Evolutionary conservation across 2,888 invertebrate genomes (phyloP), one percentile per base, ranked within the genome.

Genomic region (Xiphydria camelus): DNA sequence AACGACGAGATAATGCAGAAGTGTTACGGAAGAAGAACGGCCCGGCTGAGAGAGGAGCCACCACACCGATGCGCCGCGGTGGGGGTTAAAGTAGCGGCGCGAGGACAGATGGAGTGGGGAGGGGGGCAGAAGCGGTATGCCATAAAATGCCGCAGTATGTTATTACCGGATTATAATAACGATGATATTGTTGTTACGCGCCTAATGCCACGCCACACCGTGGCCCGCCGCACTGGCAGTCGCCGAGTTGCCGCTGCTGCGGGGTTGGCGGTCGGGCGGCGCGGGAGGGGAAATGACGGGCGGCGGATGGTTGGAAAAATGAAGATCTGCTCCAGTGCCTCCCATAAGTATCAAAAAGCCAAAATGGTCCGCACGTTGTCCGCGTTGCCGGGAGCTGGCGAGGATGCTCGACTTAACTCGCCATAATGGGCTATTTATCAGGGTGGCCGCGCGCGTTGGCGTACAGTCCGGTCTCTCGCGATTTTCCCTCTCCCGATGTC

Each of bases 121-220:
- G 26, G 43, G 15, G 22, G 42, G 49, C 41, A 49, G 26, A 23
- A 32, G 33, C 18, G 34, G 20, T 40, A 45, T 40, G 33, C 49
- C 49, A 54, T 61, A 50, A 61, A 49, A 53, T 56, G 55, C 55
- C 50, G 55, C 52, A 55, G 54, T 57, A 49, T 66, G 54, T 66
- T 62, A 66, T 66, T 66, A 66, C 66, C 66, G 55, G 62, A 66
- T 66, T 66, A 64, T 64, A 66, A 63, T 66, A 66, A 66, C 62
- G 66, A 60, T 62, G 57, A 57, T 58, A 61, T 59, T 55, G 59
- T 62, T 63, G 63, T 66, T 66, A 64, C 56, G 59, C 61, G 54
- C 55, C 63, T 66, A 66, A 66, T 62, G 58, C 58, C 47, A 53
- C 50, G 49, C 12, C 29, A 29, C 29, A 29, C 29, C 29, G 29